Conservation (phyloP, 2,797 vertebrate genomes). For the Typhlichthys eigenmanni region DNA sequence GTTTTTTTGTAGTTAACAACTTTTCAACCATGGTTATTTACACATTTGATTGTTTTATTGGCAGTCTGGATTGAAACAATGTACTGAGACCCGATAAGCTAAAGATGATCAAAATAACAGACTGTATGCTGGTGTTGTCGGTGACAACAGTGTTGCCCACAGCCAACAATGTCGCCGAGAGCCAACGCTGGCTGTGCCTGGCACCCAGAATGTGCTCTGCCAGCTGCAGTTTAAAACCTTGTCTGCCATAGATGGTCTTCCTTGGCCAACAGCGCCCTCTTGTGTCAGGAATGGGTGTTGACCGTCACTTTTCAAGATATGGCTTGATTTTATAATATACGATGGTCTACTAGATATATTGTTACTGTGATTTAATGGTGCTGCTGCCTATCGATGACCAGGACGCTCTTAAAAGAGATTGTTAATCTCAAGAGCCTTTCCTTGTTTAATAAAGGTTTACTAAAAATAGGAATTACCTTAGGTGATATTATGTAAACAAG, state of each 20-base stretch:
- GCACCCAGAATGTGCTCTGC: slow-evolving; percentile 48
- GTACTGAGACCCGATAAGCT: slow-evolving; percentile 23
- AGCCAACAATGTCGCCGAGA: slow-evolving; percentile 59
- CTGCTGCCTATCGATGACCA: too few relatives aligned
- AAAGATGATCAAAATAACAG: slow-evolving; percentile 4
- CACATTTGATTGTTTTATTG: slow-evolving; percentile 12
- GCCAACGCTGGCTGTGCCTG: slow-evolving; percentile 62
- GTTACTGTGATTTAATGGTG: too few relatives aligned
- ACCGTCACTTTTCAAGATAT: neutral
- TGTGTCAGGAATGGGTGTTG: slow-evolving; percentile 21
- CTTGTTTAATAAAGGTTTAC: too few relatives aligned
- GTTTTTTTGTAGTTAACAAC: too few relatives aligned
- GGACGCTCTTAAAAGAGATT: too few relatives aligned
- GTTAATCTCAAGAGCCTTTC: too few relatives aligned
- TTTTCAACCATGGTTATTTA: too few relatives aligned
- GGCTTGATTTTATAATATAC: neutral
- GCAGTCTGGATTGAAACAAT: slow-evolving; percentile 23
- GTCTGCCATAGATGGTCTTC: neutral
- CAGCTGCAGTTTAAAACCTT: slow-evolving; percentile 14
- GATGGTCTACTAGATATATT: too few relatives aligned
- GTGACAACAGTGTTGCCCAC: slow-evolving; percentile 64
- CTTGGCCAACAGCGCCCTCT: slow-evolving; percentile 43
- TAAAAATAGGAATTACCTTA: too few relatives aligned
- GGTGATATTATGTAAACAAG: too few relatives aligned
- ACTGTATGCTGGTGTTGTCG: slow-evolving; percentile 15